phyloP scores from a whole-genome alignment of 2,113 vertebrate genomes.

The Eonycteris spelaea region DNA sequence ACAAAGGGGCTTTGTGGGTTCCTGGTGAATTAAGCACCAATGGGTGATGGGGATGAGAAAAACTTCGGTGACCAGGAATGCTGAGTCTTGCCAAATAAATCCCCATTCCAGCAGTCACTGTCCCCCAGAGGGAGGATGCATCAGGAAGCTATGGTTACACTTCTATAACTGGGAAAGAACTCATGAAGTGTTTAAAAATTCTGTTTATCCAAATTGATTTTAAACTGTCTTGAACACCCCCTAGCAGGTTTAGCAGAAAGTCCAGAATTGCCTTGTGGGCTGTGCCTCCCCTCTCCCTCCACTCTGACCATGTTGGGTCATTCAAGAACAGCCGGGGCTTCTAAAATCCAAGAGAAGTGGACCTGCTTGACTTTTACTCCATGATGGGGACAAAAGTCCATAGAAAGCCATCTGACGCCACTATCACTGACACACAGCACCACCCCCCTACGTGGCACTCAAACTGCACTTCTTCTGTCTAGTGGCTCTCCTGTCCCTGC shows the following conservation, averaged over 20 bases:
- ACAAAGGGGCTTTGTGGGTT: slow-evolving; percentile 81
- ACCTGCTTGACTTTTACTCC: not conserved
- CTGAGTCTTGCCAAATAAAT: not conserved
- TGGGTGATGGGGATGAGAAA: not conserved
- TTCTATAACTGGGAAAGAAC: not conserved
- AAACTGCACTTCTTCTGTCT: rapidly evolving
- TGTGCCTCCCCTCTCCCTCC: not conserved
- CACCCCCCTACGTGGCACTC: not conserved
- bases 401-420: not conserved
- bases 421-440: not conserved
- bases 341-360: not conserved
- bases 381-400: not conserved
- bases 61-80: not conserved
- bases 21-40: slow-evolving; percentile 67
- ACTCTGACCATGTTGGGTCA: not conserved
- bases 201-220: not conserved
- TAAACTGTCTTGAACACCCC: not conserved
- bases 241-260: not conserved
- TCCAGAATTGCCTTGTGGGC: not conserved
- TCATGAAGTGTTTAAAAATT: not conserved
- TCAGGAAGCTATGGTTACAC: not conserved
- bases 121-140: not conserved
- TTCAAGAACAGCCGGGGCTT: not conserved
- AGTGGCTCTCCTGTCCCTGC: not conserved
- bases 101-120: not conserved